Base-by-base conservation (phyloP, 35 echinoderm and acorn worm genomes). In the Patiria miniata region DNA sequence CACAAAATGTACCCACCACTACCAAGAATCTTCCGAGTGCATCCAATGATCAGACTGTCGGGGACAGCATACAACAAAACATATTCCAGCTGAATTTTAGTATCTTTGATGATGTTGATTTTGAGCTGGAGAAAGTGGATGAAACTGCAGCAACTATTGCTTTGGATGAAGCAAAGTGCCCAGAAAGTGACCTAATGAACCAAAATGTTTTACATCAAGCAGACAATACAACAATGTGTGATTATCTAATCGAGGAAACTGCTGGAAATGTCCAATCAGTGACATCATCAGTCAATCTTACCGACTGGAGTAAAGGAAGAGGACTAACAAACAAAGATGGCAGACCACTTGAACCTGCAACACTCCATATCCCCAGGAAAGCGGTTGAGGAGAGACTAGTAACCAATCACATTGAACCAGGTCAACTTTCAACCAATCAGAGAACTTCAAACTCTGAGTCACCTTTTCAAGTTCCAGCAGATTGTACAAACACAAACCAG, bases 241-340 rank as follows among this genome's bases (percentile, higher is more conserved):
- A 16, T 52, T 37, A 3, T 18, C 8, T 29, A 22, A 36, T 39
- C 12, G 33, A 8, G 40, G 39, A 73, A 29, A 2, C 8, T 86
- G 47, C 14, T 19, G 42, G 29, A 59, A 77, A 57, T 26, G 37
- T 9, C 29, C 21, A 40, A 80, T 26, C 40, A 42, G 19, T 81
- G 42, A 82, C 16, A n/a, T 15, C n/a, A 6, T 44, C 40, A 26
- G 18, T 82, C 10, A 82, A 19, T 52, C 12, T 34, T 7, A 23
- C 8, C 34, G 87, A 76, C 36, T 90, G 87, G 87, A 90, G 79
- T 52, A 90, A 83, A 82, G 87, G 87, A 51, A 40, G 37, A 7
- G 80, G 55, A 29, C 57, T 90, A 18, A 82, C 33, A 33, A 40
- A 90, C 52, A 39, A 55, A 30, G 39, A 39, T 68, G 79, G 80